Conservation (phyloP, 1,140 invertebrate genomes). For the Cyrtorhinus lividipennis region DNA sequence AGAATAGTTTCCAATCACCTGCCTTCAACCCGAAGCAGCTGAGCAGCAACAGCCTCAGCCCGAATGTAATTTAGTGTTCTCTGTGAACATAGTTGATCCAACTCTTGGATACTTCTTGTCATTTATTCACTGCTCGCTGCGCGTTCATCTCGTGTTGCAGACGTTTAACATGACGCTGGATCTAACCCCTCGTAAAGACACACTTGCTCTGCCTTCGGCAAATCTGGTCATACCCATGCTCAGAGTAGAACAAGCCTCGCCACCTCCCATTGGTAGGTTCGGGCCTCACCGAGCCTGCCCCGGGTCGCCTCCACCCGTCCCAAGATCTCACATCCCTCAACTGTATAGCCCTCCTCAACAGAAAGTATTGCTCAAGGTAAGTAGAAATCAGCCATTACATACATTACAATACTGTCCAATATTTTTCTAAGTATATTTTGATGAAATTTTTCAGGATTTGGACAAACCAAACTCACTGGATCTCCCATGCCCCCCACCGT, state of each 20-base stretch:
- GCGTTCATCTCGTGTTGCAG: background rate
- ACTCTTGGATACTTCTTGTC: background rate
- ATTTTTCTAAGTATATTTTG: too few relatives aligned
- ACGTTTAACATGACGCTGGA: background rate
- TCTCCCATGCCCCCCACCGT: slow-evolving; percentile 44
- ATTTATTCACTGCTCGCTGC: background rate
- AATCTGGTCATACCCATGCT: slow-evolving; percentile 42
- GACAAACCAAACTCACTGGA: slow-evolving; percentile 47
- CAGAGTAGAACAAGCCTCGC: slow-evolving; percentile 44
- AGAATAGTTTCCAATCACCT: slow-evolving; percentile 13
- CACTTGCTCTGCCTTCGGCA: background rate
- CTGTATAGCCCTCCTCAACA: slow-evolving; percentile 7
- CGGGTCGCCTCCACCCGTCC: slow-evolving; percentile 44
- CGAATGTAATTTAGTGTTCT: background rate
- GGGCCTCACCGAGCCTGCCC: slow-evolving; percentile 23
- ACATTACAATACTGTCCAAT: too few relatives aligned
- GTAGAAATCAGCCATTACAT: too few relatives aligned
- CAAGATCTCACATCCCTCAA: background rate
- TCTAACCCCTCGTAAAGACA: background rate
- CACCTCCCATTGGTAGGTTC: slow-evolving; percentile 26
- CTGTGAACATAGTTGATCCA: background rate
- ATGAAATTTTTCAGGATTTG: slow-evolving; percentile 32
- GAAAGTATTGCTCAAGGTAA: slow-evolving; percentile 27
- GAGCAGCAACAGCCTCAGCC: background rate
- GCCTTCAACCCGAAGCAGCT: background rate